Evolutionary conservation across 2,888 invertebrate genomes (phyloP), one percentile per base, ranked within the genome.

Genomic region (Aporophyla nigra): DNA sequence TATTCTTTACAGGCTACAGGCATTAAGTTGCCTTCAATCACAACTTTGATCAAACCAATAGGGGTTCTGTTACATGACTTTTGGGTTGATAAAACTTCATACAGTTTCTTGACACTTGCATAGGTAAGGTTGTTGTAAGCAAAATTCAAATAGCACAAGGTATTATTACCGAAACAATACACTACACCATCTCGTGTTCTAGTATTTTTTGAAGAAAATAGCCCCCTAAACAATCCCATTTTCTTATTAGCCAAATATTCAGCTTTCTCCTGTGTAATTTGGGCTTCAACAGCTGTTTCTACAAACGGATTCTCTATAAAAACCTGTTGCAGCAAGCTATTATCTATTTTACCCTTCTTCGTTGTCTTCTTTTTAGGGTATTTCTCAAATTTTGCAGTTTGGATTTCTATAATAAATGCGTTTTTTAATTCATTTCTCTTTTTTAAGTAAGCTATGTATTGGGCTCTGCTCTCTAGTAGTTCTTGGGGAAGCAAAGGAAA

Each of bases 11-110:
- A 93, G 6, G 27, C 7, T 0, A 71, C 43, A 0, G 95, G 95
- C 27, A 95, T 49, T 43, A 73, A 75, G 54, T 95, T 95, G 0
- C 95, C 95, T 69, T 94, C 94, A 5, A 95, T 85, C 9, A 84
- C 83, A 3, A 95, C 74, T 68, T 92, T 93, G 9, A 93, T 72
- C 49, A 95, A 83, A 0, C 95, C 95, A 43, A 74, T 90, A 3
- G 93, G 93, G 12, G 82, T 91, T 74, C 91, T 91, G 12, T 90
- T 83, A 0, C 86, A 51, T 1, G 62, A 49, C n/a, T 84, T 92
- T 73, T 95, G 95, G n/a, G 86, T 85, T n/a, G 67, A 14, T 12
- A 95, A 59, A 0, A 95, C 91, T 0, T 85, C 67, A 16, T 89
- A 58, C 9, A 95, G 54, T 58, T 90, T 93, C 54, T 88, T 90